Base-by-base conservation (phyloP, 2,113 vertebrate species). In the Microcebus ravelobensis region DNA sequence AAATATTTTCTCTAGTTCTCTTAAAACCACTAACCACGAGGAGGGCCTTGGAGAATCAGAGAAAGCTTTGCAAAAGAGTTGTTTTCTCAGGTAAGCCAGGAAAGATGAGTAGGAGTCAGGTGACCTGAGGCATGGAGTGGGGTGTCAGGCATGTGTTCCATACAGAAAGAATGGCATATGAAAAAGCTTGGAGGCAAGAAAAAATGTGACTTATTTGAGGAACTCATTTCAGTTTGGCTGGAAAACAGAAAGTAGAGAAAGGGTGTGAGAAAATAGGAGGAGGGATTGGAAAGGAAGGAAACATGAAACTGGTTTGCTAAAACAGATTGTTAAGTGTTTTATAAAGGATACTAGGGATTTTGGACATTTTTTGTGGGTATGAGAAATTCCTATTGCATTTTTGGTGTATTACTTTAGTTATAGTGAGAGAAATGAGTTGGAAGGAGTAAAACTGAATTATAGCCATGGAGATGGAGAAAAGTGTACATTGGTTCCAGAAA, bases 401-500 rank as follows among this genome's bases (percentile, higher is more conserved):
- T 67, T 59, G 57, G 31, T 21, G 48, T 79, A 71, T 55, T 92
- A 42, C 45, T 48, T 92, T 76, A 81, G 48, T 83, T 86, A 86
- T 0, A 93, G n/a, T 83, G 61, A 89, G 7, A 12, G 61, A 90
- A 94, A 92, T 71, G 17, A 15, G 25, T 63, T 84, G 80, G 68
- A 95, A 70, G 34, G n/a, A 70, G 25, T 89, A 96, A 91, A 96
- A 73, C 10, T 93, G 73, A 94, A 2, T 85, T 79, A 86, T 4
- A 90, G 27, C 20, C 39, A 23, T 70, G 25, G 48, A 77, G 23
- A 67, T 71, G n/a, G 34, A 84, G 34, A 55, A 94, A 95, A 34
- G 20, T 87, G 3, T 70, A 81, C 14, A 50, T 70, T 65, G 29
- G 63, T 65, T 86, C 76, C 12, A 86, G 77, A 92, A 71, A 70